These are phyloP conservation scores for Cryptoprocta ferox DNA, from an alignment of 2,797 vertebrate species.

Conservation along the genomic window DNA sequence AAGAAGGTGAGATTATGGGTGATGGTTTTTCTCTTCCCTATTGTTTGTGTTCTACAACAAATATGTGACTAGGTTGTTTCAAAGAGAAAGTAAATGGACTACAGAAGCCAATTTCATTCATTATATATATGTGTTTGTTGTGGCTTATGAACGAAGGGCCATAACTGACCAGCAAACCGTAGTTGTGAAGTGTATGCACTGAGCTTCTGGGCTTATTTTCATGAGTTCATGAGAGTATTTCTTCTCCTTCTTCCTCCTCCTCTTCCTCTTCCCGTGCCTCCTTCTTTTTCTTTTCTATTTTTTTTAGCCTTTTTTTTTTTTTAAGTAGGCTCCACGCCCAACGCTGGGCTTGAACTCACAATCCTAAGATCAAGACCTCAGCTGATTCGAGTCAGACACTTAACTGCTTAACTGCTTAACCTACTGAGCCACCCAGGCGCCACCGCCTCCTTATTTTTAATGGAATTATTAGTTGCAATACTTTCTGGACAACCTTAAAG, in stretches of 20 bases:
- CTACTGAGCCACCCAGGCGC: background rate
- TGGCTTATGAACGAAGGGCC: background rate
- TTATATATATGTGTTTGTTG: rapidly evolving
- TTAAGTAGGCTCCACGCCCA: background rate
- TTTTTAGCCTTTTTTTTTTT: background rate
- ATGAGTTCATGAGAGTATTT: background rate
- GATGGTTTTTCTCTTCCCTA: background rate
- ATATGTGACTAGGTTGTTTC: background rate
- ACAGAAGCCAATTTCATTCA: background rate
- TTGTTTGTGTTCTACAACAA: background rate
- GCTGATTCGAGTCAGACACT: background rate
- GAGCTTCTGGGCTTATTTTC: background rate
- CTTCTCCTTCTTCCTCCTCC: background rate
- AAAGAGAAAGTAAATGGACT: background rate
- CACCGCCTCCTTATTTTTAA: background rate
- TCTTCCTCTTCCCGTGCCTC: no score
- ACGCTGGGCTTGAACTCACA: background rate
- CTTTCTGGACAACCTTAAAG: background rate
- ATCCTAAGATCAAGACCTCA: background rate
- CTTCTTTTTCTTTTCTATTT: background rate
- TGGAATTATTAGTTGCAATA: background rate
- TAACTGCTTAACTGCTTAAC: background rate
- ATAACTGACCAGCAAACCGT: background rate
- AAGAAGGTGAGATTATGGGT: background rate
- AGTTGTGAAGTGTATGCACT: background rate